A percentile compares a stretch with the other conserved stretches of the same genome.
Evolutionary conservation across 2,797 vertebrate genomes (phyloP).

Genomic region (Diplodus puntazzo): DNA sequence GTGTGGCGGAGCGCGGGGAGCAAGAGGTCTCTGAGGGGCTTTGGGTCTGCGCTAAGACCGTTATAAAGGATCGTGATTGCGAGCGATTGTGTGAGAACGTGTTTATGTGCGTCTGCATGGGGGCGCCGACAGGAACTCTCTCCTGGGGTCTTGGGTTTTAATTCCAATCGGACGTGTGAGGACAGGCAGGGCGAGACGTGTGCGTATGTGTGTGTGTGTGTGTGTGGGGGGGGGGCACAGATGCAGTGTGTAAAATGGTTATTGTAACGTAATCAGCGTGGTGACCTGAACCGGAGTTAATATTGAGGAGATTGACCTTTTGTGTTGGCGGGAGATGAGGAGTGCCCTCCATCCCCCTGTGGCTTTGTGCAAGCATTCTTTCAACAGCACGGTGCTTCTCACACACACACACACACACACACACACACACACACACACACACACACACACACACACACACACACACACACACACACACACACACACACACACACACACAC

Average conservation of each 20-base stretch:
- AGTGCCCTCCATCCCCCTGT: conserved; percentile 56
- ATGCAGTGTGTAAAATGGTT: conserved; percentile 77
- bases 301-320: conserved; percentile 84
- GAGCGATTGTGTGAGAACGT: conserved; percentile 78
- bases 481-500: not conserved
- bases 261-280: conserved; percentile 81
- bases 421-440: not conserved
- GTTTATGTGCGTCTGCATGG: conserved; percentile 80
- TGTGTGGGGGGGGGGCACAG: conserved; percentile 23
- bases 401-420: conserved; percentile 2
- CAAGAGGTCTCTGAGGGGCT: conserved; percentile 54
- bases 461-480: conserved; percentile 1
- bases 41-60: conserved; percentile 64
- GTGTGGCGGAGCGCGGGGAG: conserved; percentile 36
- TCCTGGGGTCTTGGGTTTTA: conserved; percentile 63
- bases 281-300: conserved; percentile 78
- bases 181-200: conserved; percentile 41
- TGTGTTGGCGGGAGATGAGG: conserved; percentile 71
- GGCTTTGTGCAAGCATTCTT: conserved; percentile 67
- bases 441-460: not conserved
- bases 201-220: conserved; percentile 42
- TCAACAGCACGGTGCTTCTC: conserved; percentile 26
- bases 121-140: conserved; percentile 71
- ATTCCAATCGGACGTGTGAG: conserved; percentile 79
- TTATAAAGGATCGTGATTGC: conserved; percentile 71